phyloP scores from a whole-genome alignment of 1,140 invertebrate species.

The Drosophila willistoni region DNA sequence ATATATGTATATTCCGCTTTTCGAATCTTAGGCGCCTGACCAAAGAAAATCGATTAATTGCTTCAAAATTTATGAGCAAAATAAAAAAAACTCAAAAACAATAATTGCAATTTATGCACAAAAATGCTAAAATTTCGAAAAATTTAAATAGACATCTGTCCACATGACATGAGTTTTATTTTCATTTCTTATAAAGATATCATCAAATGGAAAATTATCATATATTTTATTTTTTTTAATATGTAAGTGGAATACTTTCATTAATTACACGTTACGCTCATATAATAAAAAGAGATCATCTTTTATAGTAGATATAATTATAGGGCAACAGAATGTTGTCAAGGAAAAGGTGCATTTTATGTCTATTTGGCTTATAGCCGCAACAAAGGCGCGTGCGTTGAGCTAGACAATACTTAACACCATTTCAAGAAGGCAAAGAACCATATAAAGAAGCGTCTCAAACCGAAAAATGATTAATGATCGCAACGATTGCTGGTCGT shows the following conservation, averaged over 20 bases:
- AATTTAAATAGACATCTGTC: not conserved
- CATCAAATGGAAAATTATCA: slow-evolving; percentile 56
- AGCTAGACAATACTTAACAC: slow-evolving; percentile 39
- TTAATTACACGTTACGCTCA: slow-evolving; percentile 59
- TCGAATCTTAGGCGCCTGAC: slow-evolving; percentile 11
- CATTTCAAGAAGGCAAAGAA: slow-evolving; percentile 46
- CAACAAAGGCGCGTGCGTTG: slow-evolving; percentile 35
- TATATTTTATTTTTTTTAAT: slow-evolving; percentile 40
- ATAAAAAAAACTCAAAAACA: not conserved
- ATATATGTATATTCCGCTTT: too few relatives aligned
- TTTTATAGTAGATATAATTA: slow-evolving; percentile 52
- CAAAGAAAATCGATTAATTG: slow-evolving; percentile 27
- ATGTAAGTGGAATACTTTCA: slow-evolving; percentile 46
- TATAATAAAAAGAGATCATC: slow-evolving; percentile 26
- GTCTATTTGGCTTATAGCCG: slow-evolving; percentile 12
- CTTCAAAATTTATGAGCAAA: slow-evolving; percentile 12
- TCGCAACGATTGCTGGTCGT: slow-evolving; percentile 16
- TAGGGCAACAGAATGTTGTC: slow-evolving; percentile 15
- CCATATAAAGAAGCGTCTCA: slow-evolving; percentile 55
- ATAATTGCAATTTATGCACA: slow-evolving; percentile 1
- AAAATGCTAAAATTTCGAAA: not conserved
- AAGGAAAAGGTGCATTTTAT: slow-evolving; percentile 51
- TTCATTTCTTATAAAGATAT: slow-evolving; percentile 57
- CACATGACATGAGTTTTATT: slow-evolving; percentile 49
- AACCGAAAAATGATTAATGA: slow-evolving; percentile 64